Percentiles rank a stretch among this genome's conserved stretches.
Evolutionary conservation across 2,113 vertebrate genomes (phyloP).

Genomic region (Bothrops jararaca): DNA sequence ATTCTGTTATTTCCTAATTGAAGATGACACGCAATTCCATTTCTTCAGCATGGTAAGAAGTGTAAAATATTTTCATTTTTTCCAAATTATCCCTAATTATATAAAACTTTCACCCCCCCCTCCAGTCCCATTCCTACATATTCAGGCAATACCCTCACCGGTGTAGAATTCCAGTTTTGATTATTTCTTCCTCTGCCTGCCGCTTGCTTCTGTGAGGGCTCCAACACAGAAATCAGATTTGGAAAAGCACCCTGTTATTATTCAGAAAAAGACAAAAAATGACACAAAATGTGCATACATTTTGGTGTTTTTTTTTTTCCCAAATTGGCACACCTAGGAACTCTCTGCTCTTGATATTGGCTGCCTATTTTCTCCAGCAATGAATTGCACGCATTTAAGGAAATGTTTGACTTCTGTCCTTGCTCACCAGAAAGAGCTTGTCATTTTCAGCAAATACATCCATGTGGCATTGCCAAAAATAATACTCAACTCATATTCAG

Average conservation of each 20-base stretch:
- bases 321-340: not conserved
- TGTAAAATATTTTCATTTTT: not conserved
- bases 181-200: not conserved
- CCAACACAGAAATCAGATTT: not conserved
- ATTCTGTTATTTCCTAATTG: not conserved
- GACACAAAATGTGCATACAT: not conserved
- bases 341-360: not conserved
- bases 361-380: not conserved
- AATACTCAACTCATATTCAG: not conserved
- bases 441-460: constrained; percentile 1
- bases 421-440: not conserved
- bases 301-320: not conserved
- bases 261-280: no score
- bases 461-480: not conserved
- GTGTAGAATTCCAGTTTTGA: not conserved
- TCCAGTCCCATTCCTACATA: not conserved
- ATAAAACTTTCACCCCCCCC: not conserved
- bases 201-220: not conserved
- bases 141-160: not conserved
- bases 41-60: not conserved
- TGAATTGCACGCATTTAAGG: not conserved
- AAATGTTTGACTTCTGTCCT: not conserved
- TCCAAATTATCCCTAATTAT: not conserved
- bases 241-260: not conserved
- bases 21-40: not conserved